Conservation (phyloP, 2,888 invertebrate genomes). For the Pharmacophagus antenor region DNA sequence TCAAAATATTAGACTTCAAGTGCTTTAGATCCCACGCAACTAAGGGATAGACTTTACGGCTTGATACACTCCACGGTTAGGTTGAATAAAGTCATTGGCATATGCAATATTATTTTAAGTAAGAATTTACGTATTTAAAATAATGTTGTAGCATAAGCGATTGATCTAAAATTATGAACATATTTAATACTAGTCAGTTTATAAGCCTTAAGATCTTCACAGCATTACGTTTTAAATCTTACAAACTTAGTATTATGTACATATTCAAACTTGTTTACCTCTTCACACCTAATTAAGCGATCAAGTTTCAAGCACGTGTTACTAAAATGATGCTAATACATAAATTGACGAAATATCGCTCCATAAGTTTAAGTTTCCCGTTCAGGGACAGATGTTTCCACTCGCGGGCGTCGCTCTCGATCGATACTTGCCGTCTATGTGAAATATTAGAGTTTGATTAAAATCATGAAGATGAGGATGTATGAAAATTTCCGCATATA, state of each 20-base stretch:
- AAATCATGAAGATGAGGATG: slow-evolving; percentile 16
- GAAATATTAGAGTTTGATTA: slow-evolving; percentile 22
- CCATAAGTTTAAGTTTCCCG: slow-evolving; percentile 20
- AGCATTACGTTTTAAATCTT: background rate
- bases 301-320: slow-evolving; percentile 6
- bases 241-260: background rate
- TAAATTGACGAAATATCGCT: slow-evolving; percentile 16
- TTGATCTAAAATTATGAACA: too few species aligned
- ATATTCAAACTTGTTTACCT: slow-evolving; percentile 12
- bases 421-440: slow-evolving; percentile 24
- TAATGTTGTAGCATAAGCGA: too few species aligned
- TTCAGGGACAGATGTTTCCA: slow-evolving; percentile 28
- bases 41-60: too few species aligned
- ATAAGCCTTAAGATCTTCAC: too few species aligned
- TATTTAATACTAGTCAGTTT: too few species aligned
- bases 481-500: background rate
- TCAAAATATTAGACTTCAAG: too few species aligned
- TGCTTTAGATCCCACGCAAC: too few species aligned
- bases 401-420: slow-evolving; percentile 12
- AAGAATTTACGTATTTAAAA: too few species aligned
- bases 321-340: slow-evolving; percentile 7
- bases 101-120: too few species aligned
- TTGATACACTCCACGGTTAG: too few species aligned
- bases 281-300: background rate
- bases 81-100: too few species aligned